A percentile compares a stretch with the other conserved stretches of the same genome.
Evolutionary conservation across 2,113 vertebrate species (phyloP).

Genomic region (Dissostichus mawsoni): DNA sequence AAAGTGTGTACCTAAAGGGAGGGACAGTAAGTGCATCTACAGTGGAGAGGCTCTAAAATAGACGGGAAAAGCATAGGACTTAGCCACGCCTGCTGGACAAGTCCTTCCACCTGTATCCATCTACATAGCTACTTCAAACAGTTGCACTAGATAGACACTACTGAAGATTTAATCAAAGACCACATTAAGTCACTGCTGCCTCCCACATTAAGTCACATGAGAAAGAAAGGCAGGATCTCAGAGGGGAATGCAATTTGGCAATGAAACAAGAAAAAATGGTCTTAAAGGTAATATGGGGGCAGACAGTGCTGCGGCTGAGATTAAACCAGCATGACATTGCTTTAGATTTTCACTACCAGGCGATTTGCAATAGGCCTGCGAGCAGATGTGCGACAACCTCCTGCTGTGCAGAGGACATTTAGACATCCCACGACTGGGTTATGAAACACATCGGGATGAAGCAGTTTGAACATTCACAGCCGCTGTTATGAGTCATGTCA

Average conservation of each 20-base stretch:
- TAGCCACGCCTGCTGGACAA: conserved; percentile 5
- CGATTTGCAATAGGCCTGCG: conserved; percentile 8
- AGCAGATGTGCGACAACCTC: conserved; percentile 36
- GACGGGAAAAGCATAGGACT: conserved; percentile 6
- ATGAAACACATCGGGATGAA: conserved; percentile 35
- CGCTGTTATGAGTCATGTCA: conserved; percentile 23
- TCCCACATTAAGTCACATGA: neutral
- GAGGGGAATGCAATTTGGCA: conserved; percentile 1
- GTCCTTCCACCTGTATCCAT: neutral
- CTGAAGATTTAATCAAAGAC: neutral
- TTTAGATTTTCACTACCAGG: conserved; percentile 21
- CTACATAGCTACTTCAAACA: neutral
- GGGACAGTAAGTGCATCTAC: conserved; percentile 1
- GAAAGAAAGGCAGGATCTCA: conserved; percentile 20
- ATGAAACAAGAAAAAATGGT: conserved; percentile 23
- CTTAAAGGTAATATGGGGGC: conserved; percentile 1
- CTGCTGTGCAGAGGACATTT: conserved; percentile 33
- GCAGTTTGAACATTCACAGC: conserved; percentile 21
- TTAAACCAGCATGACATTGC: conserved; percentile 28
- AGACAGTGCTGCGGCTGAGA: neutral
- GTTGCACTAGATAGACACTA: neutral
- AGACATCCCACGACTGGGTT: conserved; percentile 12
- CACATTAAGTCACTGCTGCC: neutral
- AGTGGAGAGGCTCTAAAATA: conserved; percentile 22
- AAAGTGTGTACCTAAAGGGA: conserved; percentile 18